These are phyloP conservation scores for Zele albiditarsus DNA, from an alignment of 2,888 invertebrate genomes.

Conservation along the genomic window DNA sequence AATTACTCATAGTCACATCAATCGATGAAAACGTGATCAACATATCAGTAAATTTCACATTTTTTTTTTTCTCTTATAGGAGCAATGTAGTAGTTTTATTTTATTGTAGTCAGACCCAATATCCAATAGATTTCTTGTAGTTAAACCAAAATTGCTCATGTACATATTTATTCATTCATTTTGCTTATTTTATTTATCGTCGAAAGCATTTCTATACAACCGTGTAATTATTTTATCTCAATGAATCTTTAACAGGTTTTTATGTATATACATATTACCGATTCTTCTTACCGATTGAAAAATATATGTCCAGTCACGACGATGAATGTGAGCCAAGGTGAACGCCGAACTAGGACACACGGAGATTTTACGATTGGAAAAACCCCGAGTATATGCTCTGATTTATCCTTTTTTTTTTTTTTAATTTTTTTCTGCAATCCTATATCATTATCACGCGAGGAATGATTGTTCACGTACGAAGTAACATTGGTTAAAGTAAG, in stretches of 20 bases:
- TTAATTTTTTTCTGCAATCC: not conserved
- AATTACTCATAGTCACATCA: not conserved
- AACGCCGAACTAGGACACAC: conserved; percentile 41
- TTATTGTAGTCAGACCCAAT: not conserved
- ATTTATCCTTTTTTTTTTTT: conserved; percentile 17
- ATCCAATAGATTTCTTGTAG: not conserved
- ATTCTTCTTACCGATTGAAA: conserved; percentile 33
- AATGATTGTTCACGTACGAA: conserved; percentile 12
- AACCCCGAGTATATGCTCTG: conserved; percentile 27
- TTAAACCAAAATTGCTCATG: too few species aligned
- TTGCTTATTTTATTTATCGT: not conserved
- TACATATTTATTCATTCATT: not conserved
- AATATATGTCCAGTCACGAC: conserved; percentile 28
- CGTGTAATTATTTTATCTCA: conserved; percentile 5
- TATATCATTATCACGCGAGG: conserved; percentile 17
- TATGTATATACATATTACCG: conserved; percentile 29
- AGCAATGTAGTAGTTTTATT: not conserved
- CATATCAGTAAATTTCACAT: too few species aligned
- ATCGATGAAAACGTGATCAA: too few species aligned
- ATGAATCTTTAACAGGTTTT: conserved; percentile 42
- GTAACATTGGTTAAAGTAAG: conserved; percentile 20
- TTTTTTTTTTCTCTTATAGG: not conserved
- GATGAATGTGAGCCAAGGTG: conserved; percentile 52
- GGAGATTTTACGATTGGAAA: conserved; percentile 31
- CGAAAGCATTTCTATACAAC: not conserved